These are phyloP conservation scores for Myanophis thanlyinensis DNA, from an alignment of 2,113 vertebrate genomes.

Conservation along the genomic window DNA sequence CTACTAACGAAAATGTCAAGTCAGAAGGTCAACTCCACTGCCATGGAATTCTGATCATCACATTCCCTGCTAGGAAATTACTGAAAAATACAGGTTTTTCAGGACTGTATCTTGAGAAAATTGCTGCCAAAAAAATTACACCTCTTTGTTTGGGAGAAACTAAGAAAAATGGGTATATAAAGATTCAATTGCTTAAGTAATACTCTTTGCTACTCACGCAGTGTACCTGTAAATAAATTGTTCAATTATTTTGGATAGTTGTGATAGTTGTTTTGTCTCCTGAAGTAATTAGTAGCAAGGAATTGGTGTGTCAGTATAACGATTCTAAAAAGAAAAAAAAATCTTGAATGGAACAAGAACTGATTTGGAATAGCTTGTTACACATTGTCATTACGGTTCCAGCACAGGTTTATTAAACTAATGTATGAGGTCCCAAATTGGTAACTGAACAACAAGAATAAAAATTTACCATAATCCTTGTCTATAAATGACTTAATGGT, in stretches of 20 bases:
- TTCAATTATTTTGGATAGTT: neutral
- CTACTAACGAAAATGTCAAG: slow-evolving; percentile 27
- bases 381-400: slow-evolving; percentile 6
- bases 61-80: slow-evolving; percentile 34
- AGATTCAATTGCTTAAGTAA: slow-evolving; percentile 8
- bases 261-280: neutral
- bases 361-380: slow-evolving; percentile 16
- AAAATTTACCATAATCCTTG: slow-evolving; percentile 1
- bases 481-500: neutral
- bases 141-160: slow-evolving; percentile 24
- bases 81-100: neutral
- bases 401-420: slow-evolving; percentile 21
- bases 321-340: neutral
- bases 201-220: neutral
- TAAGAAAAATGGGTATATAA: neutral
- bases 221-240: neutral
- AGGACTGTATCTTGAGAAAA: slow-evolving; percentile 5
- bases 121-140: slow-evolving; percentile 15
- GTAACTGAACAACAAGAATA: neutral
- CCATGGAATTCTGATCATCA: slow-evolving; percentile 20
- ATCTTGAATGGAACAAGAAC: neutral
- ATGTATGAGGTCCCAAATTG: neutral
- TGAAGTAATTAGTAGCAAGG: neutral
- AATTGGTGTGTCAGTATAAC: neutral
- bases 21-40: slow-evolving; percentile 29